Percentiles rank a stretch among this genome's conserved stretches.
Evolutionary conservation across 1,140 invertebrate species (phyloP).

Genomic region (Trachymyrmex cornetzi): DNA sequence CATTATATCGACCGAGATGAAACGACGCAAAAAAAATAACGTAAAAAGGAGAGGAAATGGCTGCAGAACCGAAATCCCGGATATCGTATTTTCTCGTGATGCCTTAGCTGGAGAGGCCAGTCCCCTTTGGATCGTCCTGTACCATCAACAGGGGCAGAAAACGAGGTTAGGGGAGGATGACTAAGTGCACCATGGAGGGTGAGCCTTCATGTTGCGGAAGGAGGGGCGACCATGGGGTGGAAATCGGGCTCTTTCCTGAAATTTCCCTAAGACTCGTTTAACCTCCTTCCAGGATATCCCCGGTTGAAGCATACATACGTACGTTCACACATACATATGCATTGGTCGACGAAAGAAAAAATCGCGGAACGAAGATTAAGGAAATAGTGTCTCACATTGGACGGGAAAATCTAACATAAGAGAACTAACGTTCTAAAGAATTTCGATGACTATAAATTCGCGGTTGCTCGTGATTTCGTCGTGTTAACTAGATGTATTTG

Average conservation of each 20-base stretch:
- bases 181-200: conserved; percentile 68
- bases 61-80: conserved; percentile 50
- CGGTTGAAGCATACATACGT: not conserved
- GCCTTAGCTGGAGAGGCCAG: conserved; percentile 32
- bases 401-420: not conserved
- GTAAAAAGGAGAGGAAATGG: conserved; percentile 46
- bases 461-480: conserved; percentile 10
- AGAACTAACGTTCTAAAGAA: not conserved
- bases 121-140: conserved; percentile 56
- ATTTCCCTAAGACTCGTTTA: conserved; percentile 76
- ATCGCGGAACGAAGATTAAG: not conserved
- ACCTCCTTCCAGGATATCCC: conserved; percentile 56
- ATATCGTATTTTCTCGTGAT: conserved; percentile 74
- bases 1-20: conserved; percentile 64
- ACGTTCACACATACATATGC: not conserved
- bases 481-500: not conserved
- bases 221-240: conserved; percentile 27
- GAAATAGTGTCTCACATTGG: not conserved
- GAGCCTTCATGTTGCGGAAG: conserved; percentile 40
- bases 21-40: conserved; percentile 59
- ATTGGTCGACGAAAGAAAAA: conserved; percentile 4
- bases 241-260: conserved; percentile 64
- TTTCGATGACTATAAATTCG: conserved; percentile 23
- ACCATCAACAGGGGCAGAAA: conserved; percentile 55
- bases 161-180: conserved; percentile 76